Evolutionary conservation across 2,888 invertebrate genomes (phyloP).

Genomic region (Pelosia muscerda): DNA sequence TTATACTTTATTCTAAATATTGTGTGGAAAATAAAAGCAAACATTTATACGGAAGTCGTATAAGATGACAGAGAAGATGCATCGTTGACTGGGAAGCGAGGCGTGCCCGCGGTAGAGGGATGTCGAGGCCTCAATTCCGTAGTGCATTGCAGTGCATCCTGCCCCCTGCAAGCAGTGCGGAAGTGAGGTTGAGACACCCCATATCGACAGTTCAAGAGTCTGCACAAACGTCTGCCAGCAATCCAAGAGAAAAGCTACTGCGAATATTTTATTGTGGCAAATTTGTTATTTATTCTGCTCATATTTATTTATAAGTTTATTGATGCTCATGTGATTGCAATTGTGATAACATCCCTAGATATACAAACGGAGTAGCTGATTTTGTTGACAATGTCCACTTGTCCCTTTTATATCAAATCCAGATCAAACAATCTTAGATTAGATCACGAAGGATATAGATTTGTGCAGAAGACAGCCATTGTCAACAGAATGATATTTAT

Average conservation of each 20-base stretch:
- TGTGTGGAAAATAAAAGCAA: constrained; percentile 39
- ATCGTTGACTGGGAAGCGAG: constrained; percentile 41
- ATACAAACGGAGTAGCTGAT: not conserved
- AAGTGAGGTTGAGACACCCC: constrained; percentile 91
- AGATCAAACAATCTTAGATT: constrained; percentile 10
- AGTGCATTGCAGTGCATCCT: constrained; percentile 97
- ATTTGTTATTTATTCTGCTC: not conserved
- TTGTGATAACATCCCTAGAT: not conserved
- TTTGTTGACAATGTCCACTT: constrained; percentile 9
- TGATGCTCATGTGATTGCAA: not conserved
- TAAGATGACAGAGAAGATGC: constrained; percentile 47
- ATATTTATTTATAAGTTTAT: not conserved
- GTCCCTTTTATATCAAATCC: constrained; percentile 8
- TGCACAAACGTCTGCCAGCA: constrained; percentile 32
- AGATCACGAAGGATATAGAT: not conserved
- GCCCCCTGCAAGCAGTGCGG: constrained; percentile 97
- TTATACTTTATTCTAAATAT: not conserved
- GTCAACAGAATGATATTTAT: not conserved
- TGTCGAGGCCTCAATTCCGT: constrained; percentile 96
- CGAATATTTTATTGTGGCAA: not conserved
- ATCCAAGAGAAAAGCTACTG: constrained; percentile 16
- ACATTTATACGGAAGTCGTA: constrained; percentile 43
- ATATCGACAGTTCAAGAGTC: constrained; percentile 62
- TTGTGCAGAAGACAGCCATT: not conserved
- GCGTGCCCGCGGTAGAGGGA: constrained; percentile 66